Evolutionary conservation across 2,888 invertebrate genomes (phyloP).

Genomic region (Miltochrista miniata): DNA sequence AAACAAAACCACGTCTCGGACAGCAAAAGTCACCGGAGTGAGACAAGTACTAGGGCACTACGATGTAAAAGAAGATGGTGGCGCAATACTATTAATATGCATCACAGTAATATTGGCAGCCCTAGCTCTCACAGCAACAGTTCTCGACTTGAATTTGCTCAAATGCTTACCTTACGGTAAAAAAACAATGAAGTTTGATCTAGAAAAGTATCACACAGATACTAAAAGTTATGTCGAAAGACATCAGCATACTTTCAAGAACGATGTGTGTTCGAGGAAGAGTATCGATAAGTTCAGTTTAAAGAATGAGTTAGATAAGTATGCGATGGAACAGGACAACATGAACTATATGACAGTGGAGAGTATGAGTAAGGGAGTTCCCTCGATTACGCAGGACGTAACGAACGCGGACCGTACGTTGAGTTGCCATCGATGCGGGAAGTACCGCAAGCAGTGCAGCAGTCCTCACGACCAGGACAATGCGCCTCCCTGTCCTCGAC

Average conservation of each 20-base stretch:
- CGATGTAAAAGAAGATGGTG: conserved; percentile 52
- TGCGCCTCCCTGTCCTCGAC: conserved; percentile 56
- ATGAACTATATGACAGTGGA: conserved; percentile 59
- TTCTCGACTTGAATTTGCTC: conserved; percentile 67
- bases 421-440: conserved; percentile 71
- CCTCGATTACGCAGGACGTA: conserved; percentile 71
- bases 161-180: conserved; percentile 52
- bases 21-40: conserved; percentile 53
- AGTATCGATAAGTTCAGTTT: conserved; percentile 26
- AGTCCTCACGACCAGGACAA: conserved; percentile 46
- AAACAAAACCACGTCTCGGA: conserved; percentile 62
- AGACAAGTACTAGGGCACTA: conserved; percentile 56
- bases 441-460: conserved; percentile 69
- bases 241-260: conserved; percentile 19
- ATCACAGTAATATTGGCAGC: conserved; percentile 54
- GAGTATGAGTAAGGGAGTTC: conserved; percentile 48
- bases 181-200: conserved; percentile 62
- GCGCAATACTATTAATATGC: conserved; percentile 56
- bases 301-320: conserved; percentile 41
- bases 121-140: conserved; percentile 67
- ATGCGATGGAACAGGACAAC: conserved; percentile 49
- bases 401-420: conserved; percentile 56
- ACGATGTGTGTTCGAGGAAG: too few relatives aligned
- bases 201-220: conserved; percentile 61
- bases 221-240: conserved; percentile 41